Conservation (phyloP, 1,140 invertebrate genomes). For the Calosoma granatense region DNA sequence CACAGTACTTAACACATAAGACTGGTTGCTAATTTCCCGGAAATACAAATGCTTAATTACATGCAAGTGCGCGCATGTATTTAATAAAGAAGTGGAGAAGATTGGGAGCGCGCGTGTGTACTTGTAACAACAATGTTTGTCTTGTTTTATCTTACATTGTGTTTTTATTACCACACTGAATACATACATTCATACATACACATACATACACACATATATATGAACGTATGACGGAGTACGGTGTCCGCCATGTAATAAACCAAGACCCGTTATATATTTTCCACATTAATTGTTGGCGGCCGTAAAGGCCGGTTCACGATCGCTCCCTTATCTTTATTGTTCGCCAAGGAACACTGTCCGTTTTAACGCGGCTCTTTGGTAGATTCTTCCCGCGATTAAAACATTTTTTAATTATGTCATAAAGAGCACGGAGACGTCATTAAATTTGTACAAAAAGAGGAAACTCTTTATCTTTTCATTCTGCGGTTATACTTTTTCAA, state of each 20-base stretch:
- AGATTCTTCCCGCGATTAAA: constrained; percentile 4
- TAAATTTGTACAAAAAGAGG: neutral
- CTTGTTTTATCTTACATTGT: too few species aligned
- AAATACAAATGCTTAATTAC: too few species aligned
- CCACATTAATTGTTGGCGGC: constrained; percentile 7
- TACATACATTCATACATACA: neutral
- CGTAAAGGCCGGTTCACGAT: neutral
- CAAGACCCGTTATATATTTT: neutral
- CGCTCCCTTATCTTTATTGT: neutral
- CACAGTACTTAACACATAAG: too few species aligned
- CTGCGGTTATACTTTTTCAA: neutral
- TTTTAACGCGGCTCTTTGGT: neutral
- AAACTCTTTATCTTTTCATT: neutral
- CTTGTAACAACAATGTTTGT: too few species aligned
- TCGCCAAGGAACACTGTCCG: constrained; percentile 2
- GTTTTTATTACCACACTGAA: too few species aligned
- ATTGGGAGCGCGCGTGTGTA: too few species aligned
- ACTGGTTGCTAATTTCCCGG: too few species aligned
- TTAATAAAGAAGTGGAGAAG: too few species aligned
- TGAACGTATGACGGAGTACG: neutral
- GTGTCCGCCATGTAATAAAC: neutral
- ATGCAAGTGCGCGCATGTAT: too few species aligned
- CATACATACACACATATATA: neutral
- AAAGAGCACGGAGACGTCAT: constrained; percentile 2
- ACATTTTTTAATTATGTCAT: constrained; percentile 8